phyloP scores from a whole-genome alignment of 2,888 invertebrate genomes.

The Hetaerina titia region DNA sequence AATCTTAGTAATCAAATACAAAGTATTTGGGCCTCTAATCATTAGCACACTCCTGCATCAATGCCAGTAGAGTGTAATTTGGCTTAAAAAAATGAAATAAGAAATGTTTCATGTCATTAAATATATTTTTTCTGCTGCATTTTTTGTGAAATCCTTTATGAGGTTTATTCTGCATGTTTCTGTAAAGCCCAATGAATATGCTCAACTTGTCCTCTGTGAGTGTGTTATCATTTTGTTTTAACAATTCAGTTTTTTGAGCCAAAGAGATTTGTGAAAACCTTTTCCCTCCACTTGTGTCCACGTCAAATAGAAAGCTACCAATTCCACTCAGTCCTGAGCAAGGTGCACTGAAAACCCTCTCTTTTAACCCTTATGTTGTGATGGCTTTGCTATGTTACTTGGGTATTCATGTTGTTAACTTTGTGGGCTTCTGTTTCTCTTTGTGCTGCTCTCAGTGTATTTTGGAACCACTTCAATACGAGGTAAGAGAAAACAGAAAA shows the following conservation, averaged over 20 bases:
- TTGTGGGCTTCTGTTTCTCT: constrained; percentile 80
- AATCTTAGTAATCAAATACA: background rate
- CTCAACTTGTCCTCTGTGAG: constrained; percentile 46
- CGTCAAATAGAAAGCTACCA: constrained; percentile 67
- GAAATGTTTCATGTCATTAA: constrained; percentile 55
- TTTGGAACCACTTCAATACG: constrained; percentile 99
- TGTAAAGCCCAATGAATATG: constrained; percentile 58
- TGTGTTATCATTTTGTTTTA: constrained; percentile 51
- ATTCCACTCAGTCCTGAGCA: constrained; percentile 48
- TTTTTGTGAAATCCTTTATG: constrained; percentile 45
- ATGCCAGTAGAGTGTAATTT: constrained; percentile 64
- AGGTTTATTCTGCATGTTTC: constrained; percentile 62
- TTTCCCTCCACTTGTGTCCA: constrained; percentile 64
- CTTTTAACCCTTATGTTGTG: constrained; percentile 67
- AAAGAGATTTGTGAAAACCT: constrained; percentile 32
- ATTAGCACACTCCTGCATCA: constrained; percentile 64
- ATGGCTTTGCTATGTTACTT: constrained; percentile 68
- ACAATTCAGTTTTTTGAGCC: constrained; percentile 63
- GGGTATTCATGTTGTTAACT: constrained; percentile 68
- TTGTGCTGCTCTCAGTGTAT: constrained; percentile 95
- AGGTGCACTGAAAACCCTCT: constrained; percentile 53
- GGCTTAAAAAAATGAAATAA: constrained; percentile 66
- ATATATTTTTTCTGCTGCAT: constrained; percentile 62
- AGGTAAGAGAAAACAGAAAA: constrained; percentile 86
- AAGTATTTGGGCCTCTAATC: background rate